phyloP scores from a whole-genome alignment of 2,113 vertebrate species.

The Cyphotilapia sp. region DNA sequence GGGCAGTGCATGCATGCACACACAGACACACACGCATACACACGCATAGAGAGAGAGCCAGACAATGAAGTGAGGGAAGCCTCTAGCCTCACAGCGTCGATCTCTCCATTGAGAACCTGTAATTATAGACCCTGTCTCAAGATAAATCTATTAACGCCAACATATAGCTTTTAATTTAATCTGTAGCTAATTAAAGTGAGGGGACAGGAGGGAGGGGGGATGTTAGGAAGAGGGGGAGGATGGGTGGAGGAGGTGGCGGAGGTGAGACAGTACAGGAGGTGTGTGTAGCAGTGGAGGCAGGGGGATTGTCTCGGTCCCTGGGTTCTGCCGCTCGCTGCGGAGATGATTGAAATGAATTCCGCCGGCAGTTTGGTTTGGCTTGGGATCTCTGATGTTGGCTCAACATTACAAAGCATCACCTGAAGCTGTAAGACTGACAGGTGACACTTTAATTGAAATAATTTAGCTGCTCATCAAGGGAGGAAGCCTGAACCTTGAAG shows the following conservation, averaged over 20 bases:
- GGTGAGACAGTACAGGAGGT: conserved; percentile 18
- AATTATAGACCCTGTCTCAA: conserved; percentile 72
- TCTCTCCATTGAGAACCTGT: conserved; percentile 71
- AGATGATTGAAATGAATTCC: conserved; percentile 62
- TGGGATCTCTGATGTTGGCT: conserved; percentile 22
- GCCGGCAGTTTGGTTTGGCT: conserved; percentile 16
- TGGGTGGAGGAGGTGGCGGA: neutral
- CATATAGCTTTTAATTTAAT: conserved; percentile 77
- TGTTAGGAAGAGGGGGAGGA: neutral
- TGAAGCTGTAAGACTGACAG: conserved; percentile 61
- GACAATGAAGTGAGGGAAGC: conserved; percentile 40
- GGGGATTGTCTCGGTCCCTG: conserved; percentile 36
- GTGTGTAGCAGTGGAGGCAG: conserved; percentile 2
- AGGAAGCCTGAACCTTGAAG: neutral
- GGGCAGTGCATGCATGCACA: neutral
- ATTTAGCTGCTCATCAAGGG: conserved; percentile 39
- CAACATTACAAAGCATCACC: conserved; percentile 47
- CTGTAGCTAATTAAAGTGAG: conserved; percentile 70
- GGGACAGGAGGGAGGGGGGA: conserved; percentile 8
- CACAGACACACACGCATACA: neutral
- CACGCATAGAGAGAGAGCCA: neutral
- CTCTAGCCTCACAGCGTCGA: conserved; percentile 34
- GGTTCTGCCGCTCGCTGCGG: neutral
- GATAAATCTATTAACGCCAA: conserved; percentile 75
- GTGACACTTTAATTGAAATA: conserved; percentile 66